Conservation (phyloP, 1,140 invertebrate species). For the Eriocheir sinensis region DNA sequence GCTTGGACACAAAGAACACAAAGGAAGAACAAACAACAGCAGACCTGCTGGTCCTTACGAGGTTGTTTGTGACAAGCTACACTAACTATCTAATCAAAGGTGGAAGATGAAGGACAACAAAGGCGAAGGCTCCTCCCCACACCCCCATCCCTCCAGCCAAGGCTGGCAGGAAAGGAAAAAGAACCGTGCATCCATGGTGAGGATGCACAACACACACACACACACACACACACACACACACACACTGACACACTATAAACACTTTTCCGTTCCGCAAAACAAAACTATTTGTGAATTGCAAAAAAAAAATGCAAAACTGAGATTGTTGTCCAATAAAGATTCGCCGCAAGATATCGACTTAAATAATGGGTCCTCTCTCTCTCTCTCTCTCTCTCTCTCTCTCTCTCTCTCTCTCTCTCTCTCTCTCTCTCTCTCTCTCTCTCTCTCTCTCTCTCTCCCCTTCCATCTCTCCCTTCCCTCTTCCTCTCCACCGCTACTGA, state of each 20-base stretch:
- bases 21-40: no score
- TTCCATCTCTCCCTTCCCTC: neutral
- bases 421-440: neutral
- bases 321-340: neutral
- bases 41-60: no score
- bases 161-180: no score
- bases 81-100: no score
- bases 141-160: no score
- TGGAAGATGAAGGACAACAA: no score
- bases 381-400: neutral
- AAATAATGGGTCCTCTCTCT: neutral
- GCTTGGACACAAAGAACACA: no score
- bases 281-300: neutral
- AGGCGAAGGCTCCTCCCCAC: no score
- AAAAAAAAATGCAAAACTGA: neutral
- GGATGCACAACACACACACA: conserved; percentile 3
- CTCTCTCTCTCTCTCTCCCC: neutral
- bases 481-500: neutral
- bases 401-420: neutral
- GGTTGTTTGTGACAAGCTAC: no score
- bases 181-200: no score
- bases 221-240: neutral
- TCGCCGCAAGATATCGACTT: neutral
- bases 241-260: neutral
- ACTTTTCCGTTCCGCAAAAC: neutral